Conservation (phyloP, 2,113 vertebrate genomes). For the Amphilophus citrinellus region DNA sequence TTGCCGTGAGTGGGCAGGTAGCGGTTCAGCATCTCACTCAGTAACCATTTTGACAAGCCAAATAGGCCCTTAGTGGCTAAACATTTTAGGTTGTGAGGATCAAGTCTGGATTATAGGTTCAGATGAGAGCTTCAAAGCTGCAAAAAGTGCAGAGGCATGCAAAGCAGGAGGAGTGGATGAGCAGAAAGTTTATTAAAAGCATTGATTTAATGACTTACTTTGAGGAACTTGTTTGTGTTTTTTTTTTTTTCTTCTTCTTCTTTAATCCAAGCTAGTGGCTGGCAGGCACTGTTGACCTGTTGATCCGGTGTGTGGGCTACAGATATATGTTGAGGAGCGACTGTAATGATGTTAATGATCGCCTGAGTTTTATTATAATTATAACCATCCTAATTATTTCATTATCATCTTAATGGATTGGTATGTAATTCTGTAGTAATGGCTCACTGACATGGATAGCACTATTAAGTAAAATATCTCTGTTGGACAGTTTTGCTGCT, state of each 20-base stretch:
- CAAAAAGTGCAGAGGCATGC: constrained; percentile 14
- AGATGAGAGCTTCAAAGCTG: background rate
- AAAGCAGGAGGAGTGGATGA: constrained; percentile 15
- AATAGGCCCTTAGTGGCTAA: constrained; percentile 26
- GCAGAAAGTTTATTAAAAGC: constrained; percentile 36
- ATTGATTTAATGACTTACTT: constrained; percentile 36
- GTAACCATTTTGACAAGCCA: constrained; percentile 39
- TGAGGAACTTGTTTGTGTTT: background rate
- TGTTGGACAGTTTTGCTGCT: background rate
- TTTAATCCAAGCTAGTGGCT: background rate
- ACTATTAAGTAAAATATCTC: background rate
- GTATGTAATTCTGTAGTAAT: background rate
- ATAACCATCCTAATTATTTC: background rate
- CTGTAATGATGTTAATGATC: background rate
- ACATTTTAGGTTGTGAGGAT: constrained; percentile 42
- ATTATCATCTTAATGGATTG: background rate
- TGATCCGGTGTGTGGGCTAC: background rate
- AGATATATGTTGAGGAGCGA: background rate
- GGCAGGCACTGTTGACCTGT: background rate
- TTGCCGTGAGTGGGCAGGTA: constrained; percentile 26
- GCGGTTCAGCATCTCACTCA: constrained; percentile 38
- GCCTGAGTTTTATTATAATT: background rate
- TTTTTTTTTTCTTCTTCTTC: background rate
- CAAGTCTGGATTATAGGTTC: constrained; percentile 37
- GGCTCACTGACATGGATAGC: background rate